A percentile compares a stretch with the other conserved stretches of the same genome.
Evolutionary conservation across 2,113 vertebrate species (phyloP).

Genomic region (Limanda limanda): DNA sequence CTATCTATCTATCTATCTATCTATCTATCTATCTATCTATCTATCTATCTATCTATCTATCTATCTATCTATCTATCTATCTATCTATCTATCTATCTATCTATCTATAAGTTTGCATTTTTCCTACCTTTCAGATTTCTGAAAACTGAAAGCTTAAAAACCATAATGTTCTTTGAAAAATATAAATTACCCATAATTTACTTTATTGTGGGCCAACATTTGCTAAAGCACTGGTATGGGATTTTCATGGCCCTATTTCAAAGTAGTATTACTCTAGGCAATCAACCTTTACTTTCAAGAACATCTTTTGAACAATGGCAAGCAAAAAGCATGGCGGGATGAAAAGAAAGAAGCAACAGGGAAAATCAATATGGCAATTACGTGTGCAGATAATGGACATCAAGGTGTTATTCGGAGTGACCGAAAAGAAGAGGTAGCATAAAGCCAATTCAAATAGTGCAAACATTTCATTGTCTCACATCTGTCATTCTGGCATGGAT

Average conservation of each 20-base stretch:
- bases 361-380: constrained; percentile 84
- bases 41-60: too few species aligned
- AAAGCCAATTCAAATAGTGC: constrained; percentile 76
- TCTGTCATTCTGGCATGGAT: constrained; percentile 69
- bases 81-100: too few species aligned
- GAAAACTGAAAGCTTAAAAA: not conserved
- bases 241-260: constrained; percentile 36
- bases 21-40: not conserved
- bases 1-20: not conserved
- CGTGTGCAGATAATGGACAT: constrained; percentile 81
- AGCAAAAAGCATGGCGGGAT: constrained; percentile 62
- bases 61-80: too few species aligned
- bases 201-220: constrained; percentile 10
- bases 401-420: constrained; percentile 77
- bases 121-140: not conserved
- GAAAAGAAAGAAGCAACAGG: constrained; percentile 72
- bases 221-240: constrained; percentile 25
- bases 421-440: constrained; percentile 76
- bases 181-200: not conserved
- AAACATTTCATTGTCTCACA: constrained; percentile 77
- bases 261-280: constrained; percentile 39
- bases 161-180: constrained; percentile 16
- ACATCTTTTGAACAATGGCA: constrained; percentile 64
- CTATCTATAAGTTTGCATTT: not conserved
- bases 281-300: constrained; percentile 72